Base-by-base conservation (phyloP, 2,113 vertebrate species). In the Choloepus hoffmanni region DNA sequence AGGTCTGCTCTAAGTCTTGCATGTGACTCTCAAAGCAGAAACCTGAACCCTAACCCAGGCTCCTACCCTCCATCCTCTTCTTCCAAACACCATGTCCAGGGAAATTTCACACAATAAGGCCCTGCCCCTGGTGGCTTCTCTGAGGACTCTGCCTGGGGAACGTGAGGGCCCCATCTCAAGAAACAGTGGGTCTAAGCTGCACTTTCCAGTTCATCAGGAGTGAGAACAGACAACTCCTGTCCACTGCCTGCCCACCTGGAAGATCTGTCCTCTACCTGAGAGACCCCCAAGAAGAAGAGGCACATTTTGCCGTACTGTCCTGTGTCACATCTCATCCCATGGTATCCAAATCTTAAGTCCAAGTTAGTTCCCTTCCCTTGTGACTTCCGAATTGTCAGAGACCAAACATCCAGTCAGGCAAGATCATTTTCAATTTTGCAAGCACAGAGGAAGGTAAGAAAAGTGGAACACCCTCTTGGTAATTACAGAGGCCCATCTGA, bases 1-100 rank as follows among this genome's bases (percentile, higher is more conserved):
- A 0, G 8, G 6, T 18, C 18, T 21, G 63, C 40, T 55, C 60
- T 2, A 7, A 72, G 76, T 26, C 40, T 8, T 73, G 28, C 5
- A 3, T 0, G n/a, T 55, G 33, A 40, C 43, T 21, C 58, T 30
- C 28, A 50, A 45, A 43, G 60, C 15, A 15, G 48, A 53, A 18
- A 26, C 21, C n/a, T 55, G 36, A 19, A 12, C 0, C 48, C n/a
- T 70, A 0, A 3, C 30, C n/a, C 11, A 1, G 10, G 2, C 62
- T 55, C 53, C 33, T 48, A 11, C 36, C 21, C 79, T 70, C 58
- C 14, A 3, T 21, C 45, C 28, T 30, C 7, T 33, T 23, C 60
- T 84, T 68, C 28, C 24, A 72, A 72, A 55, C 12, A 30, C 16
- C 16, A 6, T 1, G 4, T 16, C 19, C 53, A 43, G 55, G 9